phyloP scores from a whole-genome alignment of 2,888 invertebrate species.

The Mystacides longicornis region DNA sequence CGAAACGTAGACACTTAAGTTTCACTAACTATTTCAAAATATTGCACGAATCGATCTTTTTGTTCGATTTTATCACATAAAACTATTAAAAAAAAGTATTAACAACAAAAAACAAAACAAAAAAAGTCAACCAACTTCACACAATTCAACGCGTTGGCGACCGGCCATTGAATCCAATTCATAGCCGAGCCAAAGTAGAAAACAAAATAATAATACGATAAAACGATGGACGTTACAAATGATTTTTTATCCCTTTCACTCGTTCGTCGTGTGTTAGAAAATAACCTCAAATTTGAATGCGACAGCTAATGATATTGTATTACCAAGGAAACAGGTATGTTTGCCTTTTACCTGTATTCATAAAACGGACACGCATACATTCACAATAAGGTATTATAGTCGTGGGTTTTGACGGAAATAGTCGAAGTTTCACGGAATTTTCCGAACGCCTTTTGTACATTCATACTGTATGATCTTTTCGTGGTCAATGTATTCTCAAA shows the following conservation, averaged over 20 bases:
- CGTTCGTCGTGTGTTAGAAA: constrained; percentile 9
- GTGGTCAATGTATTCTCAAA: background rate
- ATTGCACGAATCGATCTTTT: too few relatives aligned
- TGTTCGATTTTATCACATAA: too few relatives aligned
- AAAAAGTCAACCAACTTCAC: background rate
- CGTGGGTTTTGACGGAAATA: constrained; percentile 18
- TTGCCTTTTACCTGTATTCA: constrained; percentile 21
- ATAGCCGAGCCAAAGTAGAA: constrained; percentile 1
- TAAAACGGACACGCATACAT: too few relatives aligned
- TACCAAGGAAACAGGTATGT: constrained; percentile 20
- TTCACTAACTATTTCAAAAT: too few relatives aligned
- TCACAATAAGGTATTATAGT: too few relatives aligned
- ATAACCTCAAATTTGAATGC: constrained; percentile 16
- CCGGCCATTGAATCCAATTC: constrained; percentile 12
- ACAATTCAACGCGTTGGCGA: background rate
- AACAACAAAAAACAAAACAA: too few relatives aligned
- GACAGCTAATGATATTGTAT: constrained; percentile 3
- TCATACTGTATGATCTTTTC: constrained; percentile 1
- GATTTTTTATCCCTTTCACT: constrained; percentile 15
- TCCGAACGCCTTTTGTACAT: constrained; percentile 10
- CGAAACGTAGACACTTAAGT: too few relatives aligned
- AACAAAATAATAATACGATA: background rate
- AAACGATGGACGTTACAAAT: constrained; percentile 2
- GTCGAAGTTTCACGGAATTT: constrained; percentile 9
- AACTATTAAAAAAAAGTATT: too few relatives aligned